Percentiles rank a stretch among this genome's conserved stretches.
phyloP scores from a whole-genome alignment of 2,113 vertebrate species.

The Scartelaos histophorus region DNA sequence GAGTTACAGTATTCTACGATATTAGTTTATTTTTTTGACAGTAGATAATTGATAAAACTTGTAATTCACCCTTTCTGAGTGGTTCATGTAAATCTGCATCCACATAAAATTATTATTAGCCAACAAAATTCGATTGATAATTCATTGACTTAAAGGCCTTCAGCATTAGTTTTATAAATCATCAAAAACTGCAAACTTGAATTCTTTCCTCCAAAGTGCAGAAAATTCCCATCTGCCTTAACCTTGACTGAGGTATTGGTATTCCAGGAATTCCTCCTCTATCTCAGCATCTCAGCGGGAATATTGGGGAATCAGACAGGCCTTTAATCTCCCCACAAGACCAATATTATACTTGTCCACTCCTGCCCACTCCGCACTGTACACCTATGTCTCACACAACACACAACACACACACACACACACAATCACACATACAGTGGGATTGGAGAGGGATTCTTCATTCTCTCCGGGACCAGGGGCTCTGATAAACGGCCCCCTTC shows the following conservation, averaged over 20 bases:
- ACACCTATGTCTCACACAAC: constrained; percentile 2
- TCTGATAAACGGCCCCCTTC: constrained; percentile 58
- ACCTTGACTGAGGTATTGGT: constrained; percentile 1
- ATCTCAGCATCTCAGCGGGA: constrained; percentile 29
- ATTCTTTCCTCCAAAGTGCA: background rate
- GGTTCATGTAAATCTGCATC: no score
- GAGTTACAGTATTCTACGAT: no score
- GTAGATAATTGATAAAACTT: no score
- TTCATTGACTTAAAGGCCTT: no score
- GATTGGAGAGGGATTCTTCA: constrained; percentile 8
- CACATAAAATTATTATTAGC: no score
- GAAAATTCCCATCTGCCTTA: background rate
- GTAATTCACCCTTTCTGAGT: no score
- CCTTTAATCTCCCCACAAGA: constrained; percentile 47
- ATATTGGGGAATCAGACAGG: constrained; percentile 27
- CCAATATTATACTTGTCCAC: constrained; percentile 44
- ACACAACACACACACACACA: no score
- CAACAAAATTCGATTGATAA: no score
- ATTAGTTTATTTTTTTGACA: no score
- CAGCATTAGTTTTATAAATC: background rate
- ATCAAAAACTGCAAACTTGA: constrained; percentile 1
- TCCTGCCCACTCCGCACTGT: constrained; percentile 8
- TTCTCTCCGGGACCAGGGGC: constrained; percentile 31
- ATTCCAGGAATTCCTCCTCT: constrained; percentile 21
- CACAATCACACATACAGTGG: background rate